Conservation (phyloP, 2,113 vertebrate species). For the Pterocles burchelli region DNA sequence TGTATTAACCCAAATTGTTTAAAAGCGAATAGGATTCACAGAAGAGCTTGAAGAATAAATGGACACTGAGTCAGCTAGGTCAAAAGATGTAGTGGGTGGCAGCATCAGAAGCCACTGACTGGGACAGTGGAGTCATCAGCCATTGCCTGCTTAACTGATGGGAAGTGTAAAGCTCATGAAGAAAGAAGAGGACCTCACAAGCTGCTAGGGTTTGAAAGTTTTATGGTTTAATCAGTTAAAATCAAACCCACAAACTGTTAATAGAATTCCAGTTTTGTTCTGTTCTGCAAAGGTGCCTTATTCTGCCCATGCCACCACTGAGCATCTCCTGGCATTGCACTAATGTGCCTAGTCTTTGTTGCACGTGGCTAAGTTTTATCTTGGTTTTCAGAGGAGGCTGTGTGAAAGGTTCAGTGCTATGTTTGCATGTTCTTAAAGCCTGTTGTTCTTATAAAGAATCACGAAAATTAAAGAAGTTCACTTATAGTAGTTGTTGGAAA, state of each 20-base stretch:
- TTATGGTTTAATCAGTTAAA: neutral
- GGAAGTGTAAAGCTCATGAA: neutral
- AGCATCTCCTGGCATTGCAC: neutral
- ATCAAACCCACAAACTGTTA: neutral
- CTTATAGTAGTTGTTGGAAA: neutral
- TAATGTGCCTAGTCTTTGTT: neutral
- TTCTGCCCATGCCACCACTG: neutral
- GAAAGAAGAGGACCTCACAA: neutral
- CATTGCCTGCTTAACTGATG: neutral
- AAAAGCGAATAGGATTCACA: neutral
- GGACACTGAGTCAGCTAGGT: neutral
- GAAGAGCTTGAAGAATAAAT: neutral
- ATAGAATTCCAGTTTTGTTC: neutral
- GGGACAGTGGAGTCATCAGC: neutral
- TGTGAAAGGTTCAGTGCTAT: neutral
- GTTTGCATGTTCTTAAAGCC: neutral
- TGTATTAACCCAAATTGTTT: neutral
- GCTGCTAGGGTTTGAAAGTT: neutral
- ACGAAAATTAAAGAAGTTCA: neutral
- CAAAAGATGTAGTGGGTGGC: neutral
- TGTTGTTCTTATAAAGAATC: neutral
- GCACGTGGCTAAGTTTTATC: rapidly evolving
- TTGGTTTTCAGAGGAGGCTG: neutral
- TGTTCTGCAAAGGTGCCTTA: neutral
- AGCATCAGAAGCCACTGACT: neutral